Evolutionary conservation across 2,888 invertebrate genomes (phyloP).

Genomic region (Drosophila demipolita): DNA sequence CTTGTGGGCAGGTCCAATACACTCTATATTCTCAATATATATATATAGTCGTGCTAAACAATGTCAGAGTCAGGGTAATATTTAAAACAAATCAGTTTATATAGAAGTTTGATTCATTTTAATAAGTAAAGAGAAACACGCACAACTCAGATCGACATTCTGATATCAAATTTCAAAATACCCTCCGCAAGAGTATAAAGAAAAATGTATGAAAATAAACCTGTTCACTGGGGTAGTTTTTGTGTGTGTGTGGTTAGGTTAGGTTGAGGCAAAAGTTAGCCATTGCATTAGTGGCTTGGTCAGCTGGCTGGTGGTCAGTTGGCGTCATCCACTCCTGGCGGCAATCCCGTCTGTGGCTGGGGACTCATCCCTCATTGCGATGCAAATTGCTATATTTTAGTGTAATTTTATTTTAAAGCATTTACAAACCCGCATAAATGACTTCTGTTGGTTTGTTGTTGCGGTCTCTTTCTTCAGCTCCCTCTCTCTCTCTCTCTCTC

Average conservation of each 20-base stretch:
- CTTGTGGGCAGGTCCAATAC: background rate
- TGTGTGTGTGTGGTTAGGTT: background rate
- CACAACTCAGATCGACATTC: background rate
- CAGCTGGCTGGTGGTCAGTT: constrained; percentile 38
- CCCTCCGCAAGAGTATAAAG: background rate
- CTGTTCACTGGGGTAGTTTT: background rate
- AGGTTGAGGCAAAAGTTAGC: constrained; percentile 49
- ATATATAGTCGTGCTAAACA: background rate
- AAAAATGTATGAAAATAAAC: constrained; percentile 1
- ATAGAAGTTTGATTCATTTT: background rate
- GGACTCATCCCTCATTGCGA: constrained; percentile 51
- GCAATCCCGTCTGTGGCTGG: constrained; percentile 11
- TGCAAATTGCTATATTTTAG: constrained; percentile 75
- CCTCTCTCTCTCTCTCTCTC: background rate
- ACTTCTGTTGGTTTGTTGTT: constrained; percentile 4
- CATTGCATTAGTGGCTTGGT: constrained; percentile 25
- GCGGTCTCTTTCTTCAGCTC: background rate
- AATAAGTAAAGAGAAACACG: background rate
- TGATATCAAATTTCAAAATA: background rate
- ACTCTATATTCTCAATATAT: background rate
- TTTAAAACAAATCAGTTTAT: background rate
- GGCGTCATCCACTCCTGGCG: background rate
- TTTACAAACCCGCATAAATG: constrained; percentile 19
- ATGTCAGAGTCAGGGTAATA: background rate
- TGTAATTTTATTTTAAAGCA: constrained; percentile 66